Conservation (phyloP, 2,797 vertebrate genomes). For the Poecilia wingei region DNA sequence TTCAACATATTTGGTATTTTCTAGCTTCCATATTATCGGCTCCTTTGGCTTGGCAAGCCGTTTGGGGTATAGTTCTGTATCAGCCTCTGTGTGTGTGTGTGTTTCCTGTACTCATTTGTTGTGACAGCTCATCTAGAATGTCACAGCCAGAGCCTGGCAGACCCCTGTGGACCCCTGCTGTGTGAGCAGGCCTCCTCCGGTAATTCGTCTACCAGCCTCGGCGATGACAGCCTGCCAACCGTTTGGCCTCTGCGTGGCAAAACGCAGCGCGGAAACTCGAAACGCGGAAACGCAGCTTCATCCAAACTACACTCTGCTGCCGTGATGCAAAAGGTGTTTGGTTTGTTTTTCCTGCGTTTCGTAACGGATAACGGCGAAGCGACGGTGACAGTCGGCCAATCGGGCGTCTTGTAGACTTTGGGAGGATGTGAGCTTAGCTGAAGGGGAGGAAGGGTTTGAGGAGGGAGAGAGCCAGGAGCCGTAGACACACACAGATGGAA, state of each 20-base stretch:
- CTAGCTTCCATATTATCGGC: not conserved
- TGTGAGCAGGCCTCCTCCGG: slow-evolving; percentile 64
- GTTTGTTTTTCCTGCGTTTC: slow-evolving; percentile 71
- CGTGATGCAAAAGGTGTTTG: slow-evolving; percentile 38
- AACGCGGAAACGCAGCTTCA: slow-evolving; percentile 60
- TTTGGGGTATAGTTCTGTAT: not conserved
- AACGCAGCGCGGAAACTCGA: slow-evolving; percentile 50
- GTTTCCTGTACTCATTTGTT: slow-evolving; percentile 55
- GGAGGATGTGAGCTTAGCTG: slow-evolving; percentile 41
- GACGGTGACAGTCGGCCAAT: slow-evolving; percentile 30
- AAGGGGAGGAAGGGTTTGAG: slow-evolving; percentile 20
- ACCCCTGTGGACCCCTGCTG: slow-evolving; percentile 52
- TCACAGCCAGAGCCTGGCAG: slow-evolving; percentile 71
- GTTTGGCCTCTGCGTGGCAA: slow-evolving; percentile 19
- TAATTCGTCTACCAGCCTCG: slow-evolving; percentile 76
- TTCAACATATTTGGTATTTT: not conserved
- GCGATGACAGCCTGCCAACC: slow-evolving; percentile 71
- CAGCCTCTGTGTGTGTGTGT: not conserved
- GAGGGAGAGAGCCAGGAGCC: slow-evolving; percentile 49
- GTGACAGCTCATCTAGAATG: slow-evolving; percentile 79
- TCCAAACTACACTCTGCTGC: slow-evolving; percentile 55
- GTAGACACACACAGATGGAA: slow-evolving; percentile 85
- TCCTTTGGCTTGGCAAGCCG: not conserved
- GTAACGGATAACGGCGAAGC: not conserved
- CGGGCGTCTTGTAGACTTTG: slow-evolving; percentile 25